Percentiles rank a stretch among this genome's conserved stretches.
Conservation (phyloP, 2,888 invertebrate genomes). For the Acanthopleura granulata region DNA sequence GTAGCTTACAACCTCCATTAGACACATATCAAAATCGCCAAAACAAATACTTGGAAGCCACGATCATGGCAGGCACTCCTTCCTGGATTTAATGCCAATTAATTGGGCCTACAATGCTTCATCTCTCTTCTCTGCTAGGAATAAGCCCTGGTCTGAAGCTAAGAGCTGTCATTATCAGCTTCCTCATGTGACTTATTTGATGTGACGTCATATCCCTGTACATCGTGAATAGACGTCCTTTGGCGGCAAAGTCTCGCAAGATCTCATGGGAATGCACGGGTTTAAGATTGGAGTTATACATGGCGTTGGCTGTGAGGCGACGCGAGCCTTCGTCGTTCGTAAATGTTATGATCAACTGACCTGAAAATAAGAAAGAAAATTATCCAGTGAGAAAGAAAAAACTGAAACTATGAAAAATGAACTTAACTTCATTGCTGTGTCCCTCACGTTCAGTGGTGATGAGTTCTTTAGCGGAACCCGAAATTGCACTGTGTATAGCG, state of each 20-base stretch:
- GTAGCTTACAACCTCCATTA: too few species aligned
- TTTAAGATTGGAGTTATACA: slow-evolving; percentile 52
- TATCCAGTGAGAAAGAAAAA: too few species aligned
- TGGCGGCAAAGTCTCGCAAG: slow-evolving; percentile 55
- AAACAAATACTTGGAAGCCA: too few species aligned
- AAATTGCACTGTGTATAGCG: too few species aligned
- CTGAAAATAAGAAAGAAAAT: slow-evolving; percentile 30
- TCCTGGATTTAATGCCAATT: too few species aligned
- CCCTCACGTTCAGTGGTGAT: too few species aligned
- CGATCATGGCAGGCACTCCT: too few species aligned
- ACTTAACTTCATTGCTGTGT: too few species aligned
- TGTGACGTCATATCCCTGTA: slow-evolving; percentile 58
- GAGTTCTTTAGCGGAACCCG: too few species aligned
- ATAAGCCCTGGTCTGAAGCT: slow-evolving; percentile 24
- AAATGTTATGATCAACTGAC: slow-evolving; percentile 46
- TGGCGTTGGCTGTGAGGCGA: slow-evolving; percentile 50
- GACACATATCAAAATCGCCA: too few species aligned
- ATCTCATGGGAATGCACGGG: slow-evolving; percentile 50
- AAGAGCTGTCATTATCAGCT: slow-evolving; percentile 44
- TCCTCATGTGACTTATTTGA: slow-evolving; percentile 55
- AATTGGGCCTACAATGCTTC: not conserved
- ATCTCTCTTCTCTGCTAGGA: not conserved
- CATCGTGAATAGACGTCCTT: slow-evolving; percentile 52
- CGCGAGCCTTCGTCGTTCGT: slow-evolving; percentile 58
- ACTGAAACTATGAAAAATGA: too few species aligned